phyloP scores from a whole-genome alignment of 2,113 vertebrate species.

The Scatophagus argus region DNA sequence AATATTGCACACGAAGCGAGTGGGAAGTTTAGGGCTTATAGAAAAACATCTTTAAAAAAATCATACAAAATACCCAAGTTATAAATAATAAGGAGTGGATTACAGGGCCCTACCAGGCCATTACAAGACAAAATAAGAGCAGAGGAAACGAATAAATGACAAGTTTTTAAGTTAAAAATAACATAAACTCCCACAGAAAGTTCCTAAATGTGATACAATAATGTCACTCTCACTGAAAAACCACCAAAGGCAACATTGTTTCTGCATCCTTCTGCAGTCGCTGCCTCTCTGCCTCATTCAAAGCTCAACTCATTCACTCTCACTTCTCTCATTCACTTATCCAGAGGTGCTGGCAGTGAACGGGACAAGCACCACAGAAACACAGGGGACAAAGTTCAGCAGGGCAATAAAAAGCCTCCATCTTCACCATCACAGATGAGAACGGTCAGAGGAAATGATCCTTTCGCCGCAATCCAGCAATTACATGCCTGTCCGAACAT shows the following conservation, averaged over 20 bases:
- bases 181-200: background rate
- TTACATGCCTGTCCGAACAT: constrained; percentile 70
- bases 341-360: constrained; percentile 29
- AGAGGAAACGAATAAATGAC: background rate
- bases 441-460: constrained; percentile 66
- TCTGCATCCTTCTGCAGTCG: background rate
- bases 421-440: constrained; percentile 60
- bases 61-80: too few species aligned
- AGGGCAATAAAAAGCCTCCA: constrained; percentile 53
- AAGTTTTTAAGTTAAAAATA: constrained; percentile 2
- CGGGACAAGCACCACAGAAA: constrained; percentile 32
- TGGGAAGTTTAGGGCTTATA: background rate
- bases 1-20: background rate
- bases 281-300: constrained; percentile 7
- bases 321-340: constrained; percentile 24
- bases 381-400: constrained; percentile 64
- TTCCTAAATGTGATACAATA: background rate
- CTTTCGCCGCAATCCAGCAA: constrained; percentile 71
- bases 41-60: background rate
- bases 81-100: background rate
- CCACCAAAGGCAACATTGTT: background rate
- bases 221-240: background rate
- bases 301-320: constrained; percentile 30
- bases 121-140: background rate
- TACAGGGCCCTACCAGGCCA: background rate